Base-by-base conservation (phyloP, 1,140 invertebrate genomes). In the Pachypsylla venusta region DNA sequence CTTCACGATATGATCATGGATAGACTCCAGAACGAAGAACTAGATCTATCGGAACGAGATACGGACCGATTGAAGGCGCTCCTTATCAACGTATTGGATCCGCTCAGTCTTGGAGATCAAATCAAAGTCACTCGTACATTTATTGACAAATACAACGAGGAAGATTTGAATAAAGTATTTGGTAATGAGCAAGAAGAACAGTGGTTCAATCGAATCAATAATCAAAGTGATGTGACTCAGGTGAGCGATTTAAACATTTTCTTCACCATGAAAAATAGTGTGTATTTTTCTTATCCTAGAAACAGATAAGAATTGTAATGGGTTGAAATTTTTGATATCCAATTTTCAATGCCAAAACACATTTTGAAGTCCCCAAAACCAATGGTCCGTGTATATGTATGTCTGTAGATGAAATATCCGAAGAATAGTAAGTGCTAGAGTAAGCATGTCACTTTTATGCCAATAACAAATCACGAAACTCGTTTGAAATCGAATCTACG, bases 1-100 rank as follows among this genome's bases (percentile, higher is more conserved):
- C 42, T 48, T 4, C 42, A 48, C 16, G 42, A 48, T 19, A 48
- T 48, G 42, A 48, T 48, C 42, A 48, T 48, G 42, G 42, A 48
- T 22, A n/a, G 42, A 48, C 42, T 48, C 16, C 7, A 22, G 7
- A 48, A 48, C n/a, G 42, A 48, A 10, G 42, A 48, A n/a, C 16
- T 48, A 5, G 42, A 4, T 7, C 42, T 48, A n/a, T 5, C 4
- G 4, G 4, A 10, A 10, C 7, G 4, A 3, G 42, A 48, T n/a
- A 10, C 4, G 5, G 7, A 19, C 42, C 5, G 42, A 48, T 22
- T 48, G 7, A n/a, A 5, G 4, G n/a, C 16, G 3, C 42, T 48
- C 42, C 42, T 48, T n/a, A n/a, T 48, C 7, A 48, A 48, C 16
- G 16, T 22, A 7, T 22, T 48, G 42, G n/a, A 4, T 48, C 42